Percentiles rank a stretch among this genome's conserved stretches.
Evolutionary conservation across 2,113 vertebrate species (phyloP).

Genomic region (Peromyscus leucopus): DNA sequence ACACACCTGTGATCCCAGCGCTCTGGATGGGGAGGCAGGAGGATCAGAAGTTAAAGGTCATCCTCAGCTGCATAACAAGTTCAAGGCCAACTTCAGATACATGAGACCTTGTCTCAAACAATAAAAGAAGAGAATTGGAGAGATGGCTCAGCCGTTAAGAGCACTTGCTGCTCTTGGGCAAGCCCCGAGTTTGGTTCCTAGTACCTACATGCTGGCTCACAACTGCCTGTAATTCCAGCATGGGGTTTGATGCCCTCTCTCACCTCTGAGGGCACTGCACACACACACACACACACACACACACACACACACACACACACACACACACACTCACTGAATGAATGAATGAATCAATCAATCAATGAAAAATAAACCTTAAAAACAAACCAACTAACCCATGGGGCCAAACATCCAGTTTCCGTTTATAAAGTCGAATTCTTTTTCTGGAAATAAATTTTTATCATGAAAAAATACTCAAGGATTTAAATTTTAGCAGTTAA

Average conservation of each 20-base stretch:
- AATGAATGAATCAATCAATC: not conserved
- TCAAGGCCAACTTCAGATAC: not conserved
- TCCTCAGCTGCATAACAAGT: not conserved
- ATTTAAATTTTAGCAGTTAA: constrained; percentile 8
- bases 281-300: not conserved
- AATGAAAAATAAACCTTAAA: not conserved
- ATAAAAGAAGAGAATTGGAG: not conserved
- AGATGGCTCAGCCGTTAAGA: not conserved
- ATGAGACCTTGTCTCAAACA: not conserved
- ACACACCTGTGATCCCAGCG: too few species aligned
- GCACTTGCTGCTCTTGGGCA: not conserved
- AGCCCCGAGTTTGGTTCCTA: not conserved
- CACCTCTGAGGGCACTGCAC: not conserved
- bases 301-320: too few species aligned
- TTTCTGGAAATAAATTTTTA: constrained; percentile 30
- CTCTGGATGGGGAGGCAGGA: too few species aligned
- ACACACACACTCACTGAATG: too few species aligned
- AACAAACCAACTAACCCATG: not conserved
- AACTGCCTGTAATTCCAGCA: not conserved
- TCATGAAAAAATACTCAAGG: constrained; percentile 16
- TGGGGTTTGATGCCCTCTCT: not conserved
- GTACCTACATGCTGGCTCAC: not conserved
- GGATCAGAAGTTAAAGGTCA: not conserved
- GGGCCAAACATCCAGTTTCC: not conserved
- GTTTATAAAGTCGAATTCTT: not conserved